Evolutionary conservation across 2,888 invertebrate species (phyloP), one percentile per base, ranked within the genome.

Genomic region (Morpho helenor): DNA sequence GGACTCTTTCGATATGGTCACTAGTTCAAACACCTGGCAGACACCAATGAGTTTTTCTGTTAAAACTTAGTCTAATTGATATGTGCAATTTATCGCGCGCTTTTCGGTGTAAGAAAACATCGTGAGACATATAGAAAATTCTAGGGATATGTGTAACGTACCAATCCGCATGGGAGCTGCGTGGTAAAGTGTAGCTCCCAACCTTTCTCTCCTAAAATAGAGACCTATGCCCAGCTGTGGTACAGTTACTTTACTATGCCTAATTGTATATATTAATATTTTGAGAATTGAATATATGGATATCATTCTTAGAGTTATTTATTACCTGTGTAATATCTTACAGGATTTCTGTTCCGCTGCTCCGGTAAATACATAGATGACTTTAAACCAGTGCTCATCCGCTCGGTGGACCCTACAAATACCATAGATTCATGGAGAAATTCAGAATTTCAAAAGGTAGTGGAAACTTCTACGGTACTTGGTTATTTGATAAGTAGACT

Each of bases 311-410:
- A 43, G 2, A 9, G 9, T 43, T 43, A 43, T 42, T 8, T 42
- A 42, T 43, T 43, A 43, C 9, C 31, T 10, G 10, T 46, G 46
- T 39, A 7, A 43, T 16, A 16, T 22, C 6, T 53, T 61, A 1
- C 71, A 91, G 91, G 81, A 0, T 87, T 80, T 57, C 60, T 90
- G 1, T 89, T 81, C 66, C 74, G 80, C 1, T 65, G 76, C 0
- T 66, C 73, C 0, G 78, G 85, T 31, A 68, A 73, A 52, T 76
- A 73, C 58, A 69, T 81, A 64, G 82, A 86, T 16, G 88, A 90
- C 65, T 91, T 81, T 73, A 82, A 78, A 48, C 83, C 87, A 0
- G 77, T 74, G 7, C 63, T 88, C 0, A 74, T 84, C 16, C 64
- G 72, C 23, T 75, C 65, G 9, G 65, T 72, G 39, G 49, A 16